Evolutionary conservation across 2,113 vertebrate genomes (phyloP), one percentile per base, ranked within the genome.

Genomic region (Istiophorus platypterus): DNA sequence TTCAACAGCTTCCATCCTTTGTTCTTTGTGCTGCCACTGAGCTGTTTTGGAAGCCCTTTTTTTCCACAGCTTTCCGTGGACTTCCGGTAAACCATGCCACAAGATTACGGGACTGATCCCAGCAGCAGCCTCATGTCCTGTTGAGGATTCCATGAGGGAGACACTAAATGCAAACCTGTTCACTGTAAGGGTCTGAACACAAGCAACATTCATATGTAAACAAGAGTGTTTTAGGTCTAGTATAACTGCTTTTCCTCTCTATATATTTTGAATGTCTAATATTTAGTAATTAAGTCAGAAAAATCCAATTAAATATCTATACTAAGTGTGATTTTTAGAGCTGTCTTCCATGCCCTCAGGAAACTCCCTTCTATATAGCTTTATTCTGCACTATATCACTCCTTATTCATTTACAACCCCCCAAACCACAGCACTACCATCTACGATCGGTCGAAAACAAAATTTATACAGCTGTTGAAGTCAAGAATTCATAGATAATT

Each of bases 381-480:
- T 45, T 22, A 17, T 58, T 77, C 52, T 24, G 47, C 58, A 79
- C 18, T 39, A 66, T 58, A 59, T 61, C 17, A 68, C 10, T 70
- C 8, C 18, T n/a, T n/a, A 15, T 62, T 81, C 47, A 52, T 78
- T 75, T 66, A 61, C 61, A 24, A 37, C 65, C 56, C 42, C 29
- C 47, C 37, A 57, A 41, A 68, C 22, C 31, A 56, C 72, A 69
- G 72, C 34, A 5, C 74, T 31, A 61, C 27, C 5, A 4, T 68
- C 39, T 41, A 18, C n/a, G 17, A 52, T 54, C 12, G n/a, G 59
- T 65, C 73, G 59, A 72, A 64, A 5, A 22, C 14, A 67, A 79
- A 57, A 81, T 84, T 81, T 78, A 86, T 63, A 37, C n/a, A 62
- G 24, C 52, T 51, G 29, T n/a, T 67, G 62, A 45, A 27, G 34